These are phyloP conservation scores for Psilanteris sp. DNA, from an alignment of 1,140 invertebrate genomes.

Conservation along the genomic window DNA sequence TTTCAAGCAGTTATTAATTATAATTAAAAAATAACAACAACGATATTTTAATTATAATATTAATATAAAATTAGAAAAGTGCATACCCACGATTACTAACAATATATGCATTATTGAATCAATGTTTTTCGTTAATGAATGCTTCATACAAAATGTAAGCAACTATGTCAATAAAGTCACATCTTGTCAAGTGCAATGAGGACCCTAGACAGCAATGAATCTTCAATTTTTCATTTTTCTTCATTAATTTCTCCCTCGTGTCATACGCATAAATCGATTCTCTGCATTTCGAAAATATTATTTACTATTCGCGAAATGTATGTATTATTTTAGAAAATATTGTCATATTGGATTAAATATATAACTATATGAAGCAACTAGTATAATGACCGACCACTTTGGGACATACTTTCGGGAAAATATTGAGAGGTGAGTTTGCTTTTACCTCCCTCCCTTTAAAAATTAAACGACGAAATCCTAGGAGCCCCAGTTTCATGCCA, in stretches of 20 bases:
- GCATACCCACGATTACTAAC: slow-evolving; percentile 5
- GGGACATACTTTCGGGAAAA: too few species aligned
- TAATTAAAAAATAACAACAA: too few species aligned
- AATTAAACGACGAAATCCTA: too few species aligned
- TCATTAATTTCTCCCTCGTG: slow-evolving; percentile 41
- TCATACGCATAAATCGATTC: slow-evolving; percentile 38
- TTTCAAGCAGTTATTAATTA: too few species aligned
- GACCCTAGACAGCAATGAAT: slow-evolving; percentile 69
- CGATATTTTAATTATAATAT: slow-evolving; percentile 28
- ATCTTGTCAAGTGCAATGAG: slow-evolving; percentile 66
- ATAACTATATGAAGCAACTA: too few species aligned
- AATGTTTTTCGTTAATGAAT: slow-evolving; percentile 26
- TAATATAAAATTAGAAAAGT: slow-evolving; percentile 13
- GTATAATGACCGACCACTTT: too few species aligned
- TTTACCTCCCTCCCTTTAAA: too few species aligned
- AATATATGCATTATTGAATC: slow-evolving; percentile 44
- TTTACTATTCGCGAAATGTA: too few species aligned
- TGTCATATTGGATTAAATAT: too few species aligned
- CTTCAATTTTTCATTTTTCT: slow-evolving; percentile 64
- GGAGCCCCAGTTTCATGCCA: too few species aligned
- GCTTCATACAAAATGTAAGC: slow-evolving; percentile 41
- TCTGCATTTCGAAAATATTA: slow-evolving; percentile 17
- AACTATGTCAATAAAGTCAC: slow-evolving; percentile 61
- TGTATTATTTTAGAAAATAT: too few species aligned
- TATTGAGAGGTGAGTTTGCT: too few species aligned